Evolutionary conservation across 37 sponge, comb jelly and placozoan species (phyloP).

Genomic region (Diacarnus erythraeanus): DNA sequence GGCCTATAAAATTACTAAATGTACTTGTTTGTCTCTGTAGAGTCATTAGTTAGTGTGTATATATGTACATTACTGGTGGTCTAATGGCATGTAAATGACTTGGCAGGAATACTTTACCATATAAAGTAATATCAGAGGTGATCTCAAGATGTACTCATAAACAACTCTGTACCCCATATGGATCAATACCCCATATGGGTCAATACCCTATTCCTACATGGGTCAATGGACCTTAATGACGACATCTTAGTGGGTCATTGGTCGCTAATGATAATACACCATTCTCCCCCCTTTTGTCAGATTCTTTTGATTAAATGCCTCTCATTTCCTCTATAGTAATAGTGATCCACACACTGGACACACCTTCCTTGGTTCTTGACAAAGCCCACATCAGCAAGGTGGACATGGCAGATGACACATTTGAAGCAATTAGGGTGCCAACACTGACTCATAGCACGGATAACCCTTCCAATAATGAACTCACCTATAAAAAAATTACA

Average conservation of each 20-base stretch:
- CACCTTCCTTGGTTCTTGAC: constrained; percentile 96
- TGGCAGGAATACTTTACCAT: background rate
- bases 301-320: too few species aligned
- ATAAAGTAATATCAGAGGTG: background rate
- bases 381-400: constrained; percentile 94
- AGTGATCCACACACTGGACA: too few species aligned
- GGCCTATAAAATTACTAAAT: constrained; percentile 52
- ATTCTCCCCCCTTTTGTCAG: too few species aligned
- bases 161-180: too few species aligned
- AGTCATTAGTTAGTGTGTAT: background rate
- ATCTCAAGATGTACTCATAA: background rate
- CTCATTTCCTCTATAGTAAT: too few species aligned
- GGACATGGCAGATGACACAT: constrained; percentile 88
- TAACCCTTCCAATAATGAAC: constrained; percentile 92
- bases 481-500: constrained; percentile 53
- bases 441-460: constrained; percentile 89
- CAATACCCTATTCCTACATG: too few species aligned
- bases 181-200: too few species aligned
- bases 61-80: background rate
- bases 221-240: too few species aligned
- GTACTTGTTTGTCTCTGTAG: too few species aligned
- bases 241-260: too few species aligned
- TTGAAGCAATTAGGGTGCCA: constrained; percentile 99
- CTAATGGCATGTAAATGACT: background rate
- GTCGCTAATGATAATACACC: too few species aligned